These are phyloP conservation scores for Isurus oxyrinchus DNA, from an alignment of 2,113 vertebrate genomes.

Conservation along the genomic window DNA sequence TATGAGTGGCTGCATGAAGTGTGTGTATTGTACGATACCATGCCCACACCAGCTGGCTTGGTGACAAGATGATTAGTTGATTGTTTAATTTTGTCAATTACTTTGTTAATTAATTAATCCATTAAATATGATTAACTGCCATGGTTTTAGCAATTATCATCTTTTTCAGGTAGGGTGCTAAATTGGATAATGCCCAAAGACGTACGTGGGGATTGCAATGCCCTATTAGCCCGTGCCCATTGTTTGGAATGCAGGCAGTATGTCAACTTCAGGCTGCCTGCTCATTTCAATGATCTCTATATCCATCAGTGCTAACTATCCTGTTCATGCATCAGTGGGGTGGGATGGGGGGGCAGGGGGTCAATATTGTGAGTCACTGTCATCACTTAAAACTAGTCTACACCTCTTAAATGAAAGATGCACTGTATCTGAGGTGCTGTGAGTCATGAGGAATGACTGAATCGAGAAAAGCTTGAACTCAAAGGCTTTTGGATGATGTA, in stretches of 20 bases:
- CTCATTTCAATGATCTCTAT: not conserved
- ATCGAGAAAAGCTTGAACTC: no score
- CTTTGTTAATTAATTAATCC: conserved; percentile 37
- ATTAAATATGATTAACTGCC: conserved; percentile 22
- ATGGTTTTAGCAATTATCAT: not conserved
- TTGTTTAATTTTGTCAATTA: conserved; percentile 37
- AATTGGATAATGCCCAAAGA: not conserved
- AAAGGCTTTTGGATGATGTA: no score
- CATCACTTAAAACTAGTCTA: not conserved
- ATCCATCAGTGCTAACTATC: not conserved
- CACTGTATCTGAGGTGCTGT: no score
- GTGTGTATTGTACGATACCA: conserved; percentile 2
- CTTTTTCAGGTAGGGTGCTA: not conserved
- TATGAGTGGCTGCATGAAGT: conserved; percentile 10
- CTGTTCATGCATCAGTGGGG: not conserved
- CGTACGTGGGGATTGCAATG: not conserved
- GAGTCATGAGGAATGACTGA: no score
- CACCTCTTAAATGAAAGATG: not conserved
- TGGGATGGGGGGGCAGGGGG: not conserved
- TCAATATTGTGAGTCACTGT: not conserved
- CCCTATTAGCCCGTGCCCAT: no score
- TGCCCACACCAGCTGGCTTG: not conserved
- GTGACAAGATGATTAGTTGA: conserved; percentile 36
- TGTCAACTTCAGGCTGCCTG: not conserved
- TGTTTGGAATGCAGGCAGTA: not conserved